Conservation (phyloP, 2,797 vertebrate genomes). For the Diglossa cyanea region DNA sequence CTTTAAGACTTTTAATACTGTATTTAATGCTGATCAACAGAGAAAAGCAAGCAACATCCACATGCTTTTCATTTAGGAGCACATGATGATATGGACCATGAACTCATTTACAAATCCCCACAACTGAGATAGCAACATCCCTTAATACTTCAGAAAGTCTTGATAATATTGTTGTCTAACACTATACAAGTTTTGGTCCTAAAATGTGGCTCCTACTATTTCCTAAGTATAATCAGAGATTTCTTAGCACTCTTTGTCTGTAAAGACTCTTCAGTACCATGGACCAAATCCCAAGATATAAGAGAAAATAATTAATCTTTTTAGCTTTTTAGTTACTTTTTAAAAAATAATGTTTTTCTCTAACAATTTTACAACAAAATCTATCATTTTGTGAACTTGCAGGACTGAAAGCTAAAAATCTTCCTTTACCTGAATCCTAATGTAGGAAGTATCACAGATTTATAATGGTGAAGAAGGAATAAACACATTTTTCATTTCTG, state of each 20-base stretch:
- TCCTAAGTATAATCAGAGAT: background rate
- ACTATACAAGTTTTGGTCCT: background rate
- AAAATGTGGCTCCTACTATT: background rate
- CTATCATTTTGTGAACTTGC: background rate
- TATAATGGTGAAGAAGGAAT: background rate
- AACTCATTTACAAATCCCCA: background rate
- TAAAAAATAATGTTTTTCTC: background rate
- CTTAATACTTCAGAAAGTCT: background rate
- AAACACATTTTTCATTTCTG: background rate
- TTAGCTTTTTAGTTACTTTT: background rate
- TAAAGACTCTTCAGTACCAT: background rate
- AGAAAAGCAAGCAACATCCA: background rate
- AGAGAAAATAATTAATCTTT: background rate
- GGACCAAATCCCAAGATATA: background rate
- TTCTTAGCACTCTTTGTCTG: background rate
- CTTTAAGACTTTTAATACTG: background rate
- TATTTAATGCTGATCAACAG: background rate
- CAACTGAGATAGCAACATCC: background rate
- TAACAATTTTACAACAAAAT: background rate
- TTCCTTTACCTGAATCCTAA: background rate
- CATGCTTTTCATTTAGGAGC: background rate
- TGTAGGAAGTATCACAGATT: background rate
- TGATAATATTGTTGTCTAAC: background rate
- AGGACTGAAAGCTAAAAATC: background rate
- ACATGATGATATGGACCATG: background rate